These are phyloP conservation scores for Xanthia togata DNA, from an alignment of 2,888 invertebrate species.

Conservation along the genomic window DNA sequence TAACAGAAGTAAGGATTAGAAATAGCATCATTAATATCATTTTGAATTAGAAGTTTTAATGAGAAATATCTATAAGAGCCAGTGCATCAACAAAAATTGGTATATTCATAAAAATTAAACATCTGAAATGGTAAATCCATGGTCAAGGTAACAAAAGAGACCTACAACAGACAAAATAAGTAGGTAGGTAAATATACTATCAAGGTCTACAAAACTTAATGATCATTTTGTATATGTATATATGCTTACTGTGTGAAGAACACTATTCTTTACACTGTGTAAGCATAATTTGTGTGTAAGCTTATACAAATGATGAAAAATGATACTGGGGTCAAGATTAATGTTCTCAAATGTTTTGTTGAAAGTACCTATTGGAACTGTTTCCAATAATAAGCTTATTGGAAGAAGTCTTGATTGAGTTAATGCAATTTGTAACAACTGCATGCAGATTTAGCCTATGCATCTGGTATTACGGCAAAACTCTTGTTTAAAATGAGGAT, in stretches of 20 bases:
- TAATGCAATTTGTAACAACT: not conserved
- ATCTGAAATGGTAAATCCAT: slow-evolving; percentile 17
- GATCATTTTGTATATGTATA: not conserved
- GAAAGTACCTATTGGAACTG: not conserved
- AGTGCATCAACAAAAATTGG: slow-evolving; percentile 4
- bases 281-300: too few relatives aligned
- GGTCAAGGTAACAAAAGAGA: slow-evolving; percentile 34
- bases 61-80: not conserved
- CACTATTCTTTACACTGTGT: too few relatives aligned
- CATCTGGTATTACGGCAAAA: not conserved
- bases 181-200: slow-evolving; percentile 1
- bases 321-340: slow-evolving; percentile 25
- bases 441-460: not conserved
- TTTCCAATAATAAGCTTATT: slow-evolving; percentile 52
- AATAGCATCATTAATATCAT: not conserved
- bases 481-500: not conserved
- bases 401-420: slow-evolving; percentile 12
- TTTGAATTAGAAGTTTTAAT: not conserved
- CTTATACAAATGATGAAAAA: slow-evolving; percentile 29
- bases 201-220: slow-evolving; percentile 33
- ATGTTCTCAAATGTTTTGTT: slow-evolving; percentile 1
- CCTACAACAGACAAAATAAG: slow-evolving; percentile 10
- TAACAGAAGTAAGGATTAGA: not conserved
- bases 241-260: not conserved
- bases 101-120: not conserved